phyloP scores from a whole-genome alignment of 92 coral and sea anemone species.

The Phymanthus crucifer region DNA sequence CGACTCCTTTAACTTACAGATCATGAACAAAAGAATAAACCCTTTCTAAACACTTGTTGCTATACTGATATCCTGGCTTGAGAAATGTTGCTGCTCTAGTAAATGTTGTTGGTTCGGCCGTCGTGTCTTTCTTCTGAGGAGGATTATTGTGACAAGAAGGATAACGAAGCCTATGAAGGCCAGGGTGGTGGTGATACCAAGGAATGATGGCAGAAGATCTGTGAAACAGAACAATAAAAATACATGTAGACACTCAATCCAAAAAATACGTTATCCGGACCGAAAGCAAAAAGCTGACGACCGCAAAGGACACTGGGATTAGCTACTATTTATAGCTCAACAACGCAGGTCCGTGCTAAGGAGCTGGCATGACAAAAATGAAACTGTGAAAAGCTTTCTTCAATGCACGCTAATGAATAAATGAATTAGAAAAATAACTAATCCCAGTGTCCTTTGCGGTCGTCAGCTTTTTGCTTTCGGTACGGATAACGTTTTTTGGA shows the following conservation, averaged over 20 bases:
- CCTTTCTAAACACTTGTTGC: neutral
- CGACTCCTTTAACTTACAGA: neutral
- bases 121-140: slow-evolving; percentile 18
- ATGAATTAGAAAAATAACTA: too few relatives aligned
- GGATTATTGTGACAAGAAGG: slow-evolving; percentile 4
- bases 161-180: slow-evolving; percentile 18
- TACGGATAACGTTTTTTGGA: neutral
- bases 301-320: too few relatives aligned
- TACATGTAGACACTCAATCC: neutral
- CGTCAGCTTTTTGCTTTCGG: too few relatives aligned
- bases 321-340: too few relatives aligned
- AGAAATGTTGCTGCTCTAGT: neutral
- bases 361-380: too few relatives aligned
- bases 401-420: too few relatives aligned
- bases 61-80: slow-evolving; percentile 1
- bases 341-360: too few relatives aligned
- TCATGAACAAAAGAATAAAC: neutral
- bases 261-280: too few relatives aligned
- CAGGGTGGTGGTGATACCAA: slow-evolving; percentile 11
- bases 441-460: too few relatives aligned
- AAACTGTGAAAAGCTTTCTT: too few relatives aligned
- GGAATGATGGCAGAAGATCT: slow-evolving; percentile 24
- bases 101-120: neutral
- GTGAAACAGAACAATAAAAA: neutral
- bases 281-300: too few relatives aligned